Evolutionary conservation across 2,797 vertebrate species (phyloP), one percentile per base, ranked within the genome.

Genomic region (Cheirogaleus major): DNA sequence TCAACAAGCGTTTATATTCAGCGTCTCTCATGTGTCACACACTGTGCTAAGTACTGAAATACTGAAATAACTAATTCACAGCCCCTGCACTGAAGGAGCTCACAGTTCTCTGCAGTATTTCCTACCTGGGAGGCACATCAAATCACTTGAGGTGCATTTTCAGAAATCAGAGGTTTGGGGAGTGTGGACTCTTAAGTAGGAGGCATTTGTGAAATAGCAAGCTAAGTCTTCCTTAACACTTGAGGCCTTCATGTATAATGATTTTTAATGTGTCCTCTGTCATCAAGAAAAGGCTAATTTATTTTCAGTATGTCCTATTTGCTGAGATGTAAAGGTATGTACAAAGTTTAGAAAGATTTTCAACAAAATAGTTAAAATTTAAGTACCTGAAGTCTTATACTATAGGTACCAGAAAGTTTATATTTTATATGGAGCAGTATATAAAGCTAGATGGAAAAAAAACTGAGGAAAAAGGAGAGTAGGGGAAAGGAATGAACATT

Each of bases 361-460:
- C 45, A 65, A 87, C 67, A 83, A 91, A 91, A 57, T 59, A 61
- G 30, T 67, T 88, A 88, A 91, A 76, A 89, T 86, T 30, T 80
- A 89, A 94, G 35, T 50, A 73, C 38, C 20, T 85, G 48, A 93
- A 69, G 25, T 22, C 23, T 59, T 65, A n/a, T 48, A 61, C 88
- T 91, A 1, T 65, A 78, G 13, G 59, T n/a, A 32, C 14, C 61
- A 91, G 35, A 94, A 94, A 50, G 65, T 59, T 57, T 48, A 65
- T 11, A 6, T 45, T n/a, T 65, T 65, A 35, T 45, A 50, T n/a
- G 2, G 6, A 89, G 75, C 35, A 86, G 22, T 43, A 17, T 45
- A 10, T 23, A 73, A 95, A 95, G 20, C 32, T 32, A 76, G 10
- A 63, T 30, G 35, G 1, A 22, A 70, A 72, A 32, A 41, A 4